These are phyloP conservation scores for Torymus auratus DNA, from an alignment of 2,888 invertebrate species.

Conservation along the genomic window DNA sequence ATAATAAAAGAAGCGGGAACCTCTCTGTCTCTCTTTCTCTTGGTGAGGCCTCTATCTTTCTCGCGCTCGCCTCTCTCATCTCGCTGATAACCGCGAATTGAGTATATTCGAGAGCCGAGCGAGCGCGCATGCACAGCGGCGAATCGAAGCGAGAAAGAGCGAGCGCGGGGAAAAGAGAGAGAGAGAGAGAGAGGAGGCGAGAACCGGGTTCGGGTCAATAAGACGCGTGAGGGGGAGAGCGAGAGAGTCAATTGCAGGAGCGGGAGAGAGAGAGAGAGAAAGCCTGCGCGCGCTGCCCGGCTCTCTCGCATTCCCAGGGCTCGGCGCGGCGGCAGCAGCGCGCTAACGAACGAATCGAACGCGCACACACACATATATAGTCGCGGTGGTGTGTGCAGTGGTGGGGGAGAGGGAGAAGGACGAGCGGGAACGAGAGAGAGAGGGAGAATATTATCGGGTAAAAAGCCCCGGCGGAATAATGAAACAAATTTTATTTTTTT, in stretches of 20 bases:
- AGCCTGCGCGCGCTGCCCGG: constrained; percentile 39
- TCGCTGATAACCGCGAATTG: constrained; percentile 58
- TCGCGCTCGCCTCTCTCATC: constrained; percentile 49
- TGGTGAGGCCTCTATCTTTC: not conserved
- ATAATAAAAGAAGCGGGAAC: constrained; percentile 24
- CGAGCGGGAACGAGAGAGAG: not conserved
- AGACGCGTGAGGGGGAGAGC: constrained; percentile 70
- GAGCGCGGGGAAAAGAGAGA: constrained; percentile 61
- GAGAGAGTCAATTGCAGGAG: constrained; percentile 26
- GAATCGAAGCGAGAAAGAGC: constrained; percentile 65
- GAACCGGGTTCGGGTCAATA: constrained; percentile 77
- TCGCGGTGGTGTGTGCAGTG: constrained; percentile 6
- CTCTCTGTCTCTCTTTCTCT: constrained; percentile 7
- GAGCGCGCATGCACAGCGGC: constrained; percentile 58
- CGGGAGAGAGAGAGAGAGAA: constrained; percentile 62
- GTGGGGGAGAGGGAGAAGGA: constrained; percentile 35
- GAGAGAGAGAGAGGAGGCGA: constrained; percentile 63
- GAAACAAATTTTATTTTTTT: constrained; percentile 48
- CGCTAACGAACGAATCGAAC: constrained; percentile 71
- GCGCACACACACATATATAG: constrained; percentile 34
- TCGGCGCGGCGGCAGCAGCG: constrained; percentile 61
- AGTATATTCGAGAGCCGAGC: constrained; percentile 26
- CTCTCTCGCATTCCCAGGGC: constrained; percentile 74
- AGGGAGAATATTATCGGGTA: constrained; percentile 52
- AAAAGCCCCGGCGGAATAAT: constrained; percentile 51